Evolutionary conservation across 2,113 vertebrate genomes (phyloP), one percentile per base, ranked within the genome.

Genomic region (Cynopterus brachyotis): DNA sequence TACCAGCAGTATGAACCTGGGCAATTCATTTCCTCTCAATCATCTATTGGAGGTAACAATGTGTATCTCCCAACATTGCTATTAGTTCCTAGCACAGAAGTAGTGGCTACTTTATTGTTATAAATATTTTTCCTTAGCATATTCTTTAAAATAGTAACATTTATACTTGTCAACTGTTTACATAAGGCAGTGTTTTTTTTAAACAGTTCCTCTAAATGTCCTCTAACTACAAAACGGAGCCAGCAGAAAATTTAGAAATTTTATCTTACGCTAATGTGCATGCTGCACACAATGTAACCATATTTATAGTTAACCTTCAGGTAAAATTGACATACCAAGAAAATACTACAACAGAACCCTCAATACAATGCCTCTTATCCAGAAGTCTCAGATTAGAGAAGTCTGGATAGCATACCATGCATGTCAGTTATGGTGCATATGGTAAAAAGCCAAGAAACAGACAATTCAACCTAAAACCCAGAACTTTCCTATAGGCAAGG

Each of bases 81-180:
- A 81, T 40, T 70, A 60, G 50, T 86, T 94, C 17, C 50, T 83
- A 6, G 30, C 8, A 60, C 26, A 64, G 64, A 94, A 9, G 11
- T 78, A 22, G 5, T 64, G 55, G 42, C 28, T 86, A 75, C n/a
- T 88, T 82, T 59, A 90, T 7, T 81, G 10, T 37, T 79, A 30
- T 3, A 87, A 88, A 35, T 86, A 50, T 17, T 75, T 94, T 89
- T 66, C 30, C 53, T 91, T 78, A 73, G 8, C 13, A 45, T 86
- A 5, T 79, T 96, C 75, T 60, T 96, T 81, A 96, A 76, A 60
- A 96, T 5, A 88, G 64, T 82, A 94, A 60, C 35, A 50, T 93
- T 78, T 67, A 47, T 64, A 96, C 32, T 91, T 73, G 28, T 50
- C 40, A 70, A 94, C 24, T 80, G 3, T 91, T 98, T 73, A 96